Evolutionary conservation across 1,140 invertebrate species (phyloP), one percentile per base, ranked within the genome.

Genomic region (Drosophila pallidifrons): DNA sequence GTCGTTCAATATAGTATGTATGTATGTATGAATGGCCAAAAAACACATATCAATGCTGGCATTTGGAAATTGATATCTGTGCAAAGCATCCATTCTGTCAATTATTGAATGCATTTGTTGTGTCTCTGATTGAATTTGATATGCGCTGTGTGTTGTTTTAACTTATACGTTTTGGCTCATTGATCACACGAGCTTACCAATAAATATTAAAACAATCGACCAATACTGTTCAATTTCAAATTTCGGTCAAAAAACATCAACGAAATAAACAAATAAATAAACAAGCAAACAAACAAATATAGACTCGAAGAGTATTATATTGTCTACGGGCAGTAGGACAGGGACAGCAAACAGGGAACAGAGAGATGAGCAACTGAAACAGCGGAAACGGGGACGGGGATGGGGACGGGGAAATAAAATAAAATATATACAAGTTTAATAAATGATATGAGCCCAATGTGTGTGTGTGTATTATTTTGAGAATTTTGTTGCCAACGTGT

Each of bases 161-260:
- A 71, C 67, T 58, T 63, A 64, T 72, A 54, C 46, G 54, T 54
- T 59, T 58, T 46, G 68, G 60, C 46, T 75, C 60, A 65, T 75
- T 75, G 73, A 75, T 71, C 68, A 59, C 45, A 46, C 55, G 5
- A 45, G 60, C 68, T 71, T 64, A 71, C 11, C 55, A 75, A 71
- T 71, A 75, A 75, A 75, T 75, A 70, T 69, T 63, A 45, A 75
- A 75, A 49, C 49, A 70, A 47, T 67, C 28, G 52, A 38, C 11
- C 63, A 35, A 15, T 52, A 54, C 46, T 52, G 46, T 73, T 67
- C 64, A 73, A 73, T 54, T 73, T 59, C 25, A 25, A 67, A 73
- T 59, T 70, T 75, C 20, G 16, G 15, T 38, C 10, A 28, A 8
- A 57, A 51, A 58, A 49, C 1, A 28, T 51, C 13, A 47, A 20